Base-by-base conservation (phyloP, 2,888 invertebrate genomes). In the Drosophila fungiperda region DNA sequence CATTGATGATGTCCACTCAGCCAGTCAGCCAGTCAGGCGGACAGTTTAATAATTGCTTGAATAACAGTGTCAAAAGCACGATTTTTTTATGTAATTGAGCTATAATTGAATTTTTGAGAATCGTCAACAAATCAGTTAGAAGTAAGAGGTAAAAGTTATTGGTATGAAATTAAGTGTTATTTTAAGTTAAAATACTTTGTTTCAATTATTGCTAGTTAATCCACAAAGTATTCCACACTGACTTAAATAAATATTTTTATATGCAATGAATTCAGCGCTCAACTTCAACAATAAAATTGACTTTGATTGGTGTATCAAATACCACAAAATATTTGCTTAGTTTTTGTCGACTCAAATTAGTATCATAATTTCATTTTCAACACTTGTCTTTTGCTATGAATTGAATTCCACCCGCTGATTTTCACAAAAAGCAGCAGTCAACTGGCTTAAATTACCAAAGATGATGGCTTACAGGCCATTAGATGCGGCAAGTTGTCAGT, bases 401-500 rank as follows among this genome's bases (percentile, higher is more conserved):
- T 29, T 61, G 48, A 55, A 52, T 49, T 71, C 66, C 68, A 80
- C 81, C 81, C 81, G 72, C 81, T 77, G 73, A 17, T 76, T 72
- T 72, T 66, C 59, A 52, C 40, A 58, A 66, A 80, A 26, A 58
- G 49, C 48, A 12, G 23, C 23, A 64, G 36, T 26, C 57, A 71
- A 75, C 42, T 65, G 55, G 58, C 70, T 76, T 49, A 58, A 63
- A 76, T 85, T 73, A 63, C 63, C 50, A 62, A 64, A 66, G 73
- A 61, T 70, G 74, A 68, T 73, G 73, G 60, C 62, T 80, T 59
- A 81, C 69, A 66, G 73, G 53, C 85, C 68, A 83, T 87, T 87
- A 87, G 65, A 67, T 36, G 76, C 66, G 20, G 64, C 58, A 82
- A 80, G 59, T 82, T 85, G 88, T 87, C 85, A 69, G 38, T 75